These are phyloP conservation scores for Bambusicola thoracicus DNA, from an alignment of 2,113 vertebrate genomes.

Conservation along the genomic window DNA sequence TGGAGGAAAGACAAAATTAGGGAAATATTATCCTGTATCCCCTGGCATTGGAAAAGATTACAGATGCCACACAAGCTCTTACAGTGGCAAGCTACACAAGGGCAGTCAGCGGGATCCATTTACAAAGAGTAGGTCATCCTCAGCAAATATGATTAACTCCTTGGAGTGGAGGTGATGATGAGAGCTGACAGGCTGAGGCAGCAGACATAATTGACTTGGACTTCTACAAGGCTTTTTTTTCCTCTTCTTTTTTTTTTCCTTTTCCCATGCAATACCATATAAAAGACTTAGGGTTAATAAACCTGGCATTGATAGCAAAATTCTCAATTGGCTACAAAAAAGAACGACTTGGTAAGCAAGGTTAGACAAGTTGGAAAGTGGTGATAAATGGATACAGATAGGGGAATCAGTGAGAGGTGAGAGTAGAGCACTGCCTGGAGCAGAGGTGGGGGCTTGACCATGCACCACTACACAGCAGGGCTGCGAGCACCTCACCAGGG, in stretches of 20 bases:
- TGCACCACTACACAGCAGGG: neutral
- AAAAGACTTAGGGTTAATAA: slow-evolving; percentile 57
- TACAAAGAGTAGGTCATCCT: slow-evolving; percentile 67
- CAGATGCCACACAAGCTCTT: neutral
- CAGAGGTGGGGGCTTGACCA: slow-evolving; percentile 40
- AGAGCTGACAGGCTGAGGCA: slow-evolving; percentile 69
- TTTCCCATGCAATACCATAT: neutral
- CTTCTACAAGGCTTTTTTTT: slow-evolving; percentile 28
- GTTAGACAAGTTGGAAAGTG: slow-evolving; percentile 70
- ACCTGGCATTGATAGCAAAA: slow-evolving; percentile 67
- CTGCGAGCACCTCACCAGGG: neutral
- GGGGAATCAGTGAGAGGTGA: slow-evolving; percentile 56
- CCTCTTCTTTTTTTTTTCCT: neutral
- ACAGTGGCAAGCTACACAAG: slow-evolving; percentile 25
- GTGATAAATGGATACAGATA: slow-evolving; percentile 73
- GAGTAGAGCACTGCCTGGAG: slow-evolving; percentile 17
- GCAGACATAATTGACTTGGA: slow-evolving; percentile 68
- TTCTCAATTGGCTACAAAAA: slow-evolving; percentile 59
- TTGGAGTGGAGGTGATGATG: slow-evolving; percentile 69
- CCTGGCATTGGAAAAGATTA: neutral
- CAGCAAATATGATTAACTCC: slow-evolving; percentile 74
- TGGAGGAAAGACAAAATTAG: neutral
- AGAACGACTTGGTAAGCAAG: slow-evolving; percentile 50
- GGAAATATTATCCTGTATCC: neutral
- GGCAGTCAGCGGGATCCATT: slow-evolving; percentile 54